Percentiles rank a stretch among this genome's conserved stretches.
phyloP scores from a whole-genome alignment of 1,140 invertebrate species.

The Cylas formicarius region DNA sequence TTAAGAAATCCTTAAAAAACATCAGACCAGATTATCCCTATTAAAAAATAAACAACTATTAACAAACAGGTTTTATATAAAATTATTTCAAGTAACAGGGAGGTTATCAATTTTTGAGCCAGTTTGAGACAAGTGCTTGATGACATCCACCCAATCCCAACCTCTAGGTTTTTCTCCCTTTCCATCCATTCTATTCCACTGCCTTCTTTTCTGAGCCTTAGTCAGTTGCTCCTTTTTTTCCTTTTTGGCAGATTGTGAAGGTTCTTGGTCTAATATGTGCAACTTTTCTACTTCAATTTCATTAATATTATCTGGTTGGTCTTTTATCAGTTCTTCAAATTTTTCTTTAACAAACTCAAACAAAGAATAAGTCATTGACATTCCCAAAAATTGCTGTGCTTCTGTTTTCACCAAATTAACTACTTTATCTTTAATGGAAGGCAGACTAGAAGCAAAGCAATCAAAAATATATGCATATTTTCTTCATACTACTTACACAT shows the following conservation, averaged over 20 bases:
- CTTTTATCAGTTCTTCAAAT: slow-evolving; percentile 58
- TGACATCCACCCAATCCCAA: slow-evolving; percentile 91
- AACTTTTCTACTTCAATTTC: slow-evolving; percentile 44
- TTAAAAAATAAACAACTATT: slow-evolving; percentile 8
- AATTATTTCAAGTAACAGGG: slow-evolving; percentile 31
- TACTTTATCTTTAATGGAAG: slow-evolving; percentile 66
- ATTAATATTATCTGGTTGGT: slow-evolving; percentile 53
- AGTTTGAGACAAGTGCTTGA: slow-evolving; percentile 90
- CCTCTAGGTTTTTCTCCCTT: slow-evolving; percentile 81
- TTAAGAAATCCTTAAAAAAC: too few species aligned
- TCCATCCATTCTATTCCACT: slow-evolving; percentile 75
- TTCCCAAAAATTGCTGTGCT: slow-evolving; percentile 72
- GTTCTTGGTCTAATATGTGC: slow-evolving; percentile 30
- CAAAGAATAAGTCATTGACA: slow-evolving; percentile 89
- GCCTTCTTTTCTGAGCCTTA: slow-evolving; percentile 83
- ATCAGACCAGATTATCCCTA: background rate
- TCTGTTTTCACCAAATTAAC: slow-evolving; percentile 57
- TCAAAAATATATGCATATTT: background rate
- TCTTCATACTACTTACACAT: slow-evolving; percentile 66
- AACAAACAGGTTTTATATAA: slow-evolving; percentile 11
- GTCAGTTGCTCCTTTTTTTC: slow-evolving; percentile 76
- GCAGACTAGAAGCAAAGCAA: slow-evolving; percentile 48
- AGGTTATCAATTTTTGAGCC: slow-evolving; percentile 48
- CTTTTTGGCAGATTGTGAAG: slow-evolving; percentile 6
- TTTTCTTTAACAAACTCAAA: slow-evolving; percentile 90